These are phyloP conservation scores for Egretta garzetta DNA, from an alignment of 2,113 vertebrate species.

Conservation along the genomic window DNA sequence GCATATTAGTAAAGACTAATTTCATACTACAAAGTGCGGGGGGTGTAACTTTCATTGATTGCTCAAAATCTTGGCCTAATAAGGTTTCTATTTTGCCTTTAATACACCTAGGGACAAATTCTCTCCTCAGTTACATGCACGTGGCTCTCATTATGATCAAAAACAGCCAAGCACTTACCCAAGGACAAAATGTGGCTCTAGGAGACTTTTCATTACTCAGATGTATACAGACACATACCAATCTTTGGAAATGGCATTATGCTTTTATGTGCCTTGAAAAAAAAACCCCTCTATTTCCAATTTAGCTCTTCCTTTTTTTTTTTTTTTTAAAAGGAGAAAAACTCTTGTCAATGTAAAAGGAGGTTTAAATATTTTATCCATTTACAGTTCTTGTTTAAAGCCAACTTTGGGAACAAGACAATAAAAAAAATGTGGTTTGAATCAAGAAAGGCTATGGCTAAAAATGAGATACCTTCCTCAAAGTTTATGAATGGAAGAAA, in stretches of 20 bases:
- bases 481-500: constrained; percentile 83
- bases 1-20: not conserved
- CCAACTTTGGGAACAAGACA: constrained; percentile 51
- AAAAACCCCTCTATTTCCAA: constrained; percentile 31
- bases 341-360: constrained; percentile 39
- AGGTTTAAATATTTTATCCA: constrained; percentile 32
- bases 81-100: constrained; percentile 35
- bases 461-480: constrained; percentile 87
- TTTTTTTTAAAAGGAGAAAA: not conserved
- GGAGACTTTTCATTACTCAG: constrained; percentile 54
- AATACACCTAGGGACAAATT: constrained; percentile 38
- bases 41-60: constrained; percentile 31
- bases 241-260: constrained; percentile 44
- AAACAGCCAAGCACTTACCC: constrained; percentile 20
- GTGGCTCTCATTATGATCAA: not conserved
- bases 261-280: constrained; percentile 1
- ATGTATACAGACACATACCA: constrained; percentile 41
- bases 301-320: not conserved
- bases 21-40: not conserved
- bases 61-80: constrained; percentile 21
- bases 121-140: not conserved
- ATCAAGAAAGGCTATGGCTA: constrained; percentile 66
- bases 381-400: constrained; percentile 64
- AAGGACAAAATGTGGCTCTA: constrained; percentile 49
- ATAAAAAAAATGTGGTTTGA: constrained; percentile 51